These are phyloP conservation scores for Frankliniella fusca DNA, from an alignment of 2,888 invertebrate species.

Conservation along the genomic window DNA sequence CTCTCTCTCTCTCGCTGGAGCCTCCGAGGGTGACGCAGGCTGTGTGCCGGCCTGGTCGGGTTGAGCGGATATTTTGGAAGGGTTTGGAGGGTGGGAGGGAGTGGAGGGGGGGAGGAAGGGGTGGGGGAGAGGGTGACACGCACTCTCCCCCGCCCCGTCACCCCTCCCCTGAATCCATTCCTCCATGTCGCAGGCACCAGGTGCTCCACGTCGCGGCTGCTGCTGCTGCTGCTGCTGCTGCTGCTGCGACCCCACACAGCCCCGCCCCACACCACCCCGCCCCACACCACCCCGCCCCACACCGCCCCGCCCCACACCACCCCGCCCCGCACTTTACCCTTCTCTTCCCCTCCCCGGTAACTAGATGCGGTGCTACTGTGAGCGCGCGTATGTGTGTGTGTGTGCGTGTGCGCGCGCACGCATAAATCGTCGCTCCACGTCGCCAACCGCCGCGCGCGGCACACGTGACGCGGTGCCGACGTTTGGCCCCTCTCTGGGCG, in stretches of 20 bases:
- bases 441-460: not conserved
- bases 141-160: constrained; percentile 37
- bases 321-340: constrained; percentile 41
- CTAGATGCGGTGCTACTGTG: constrained; percentile 21
- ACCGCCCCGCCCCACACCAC: constrained; percentile 39
- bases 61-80: constrained; percentile 47
- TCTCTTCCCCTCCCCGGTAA: constrained; percentile 32
- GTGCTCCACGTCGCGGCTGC: constrained; percentile 36
- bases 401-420: not conserved
- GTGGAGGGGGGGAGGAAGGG: constrained; percentile 29
- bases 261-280: constrained; percentile 39
- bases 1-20: too few relatives aligned
- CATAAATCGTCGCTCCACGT: constrained; percentile 2
- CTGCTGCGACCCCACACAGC: constrained; percentile 36
- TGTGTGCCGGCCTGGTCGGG: constrained; percentile 45
- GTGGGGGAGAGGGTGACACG: constrained; percentile 33
- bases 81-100: constrained; percentile 38
- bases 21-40: not conserved
- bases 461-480: too few relatives aligned
- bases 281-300: constrained; percentile 38
- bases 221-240: constrained; percentile 34
- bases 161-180: constrained; percentile 33
- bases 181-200: constrained; percentile 33
- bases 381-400: not conserved
- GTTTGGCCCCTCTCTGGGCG: too few relatives aligned